Conservation (phyloP, 1,140 invertebrate species). For the Bacillus rossius region DNA sequence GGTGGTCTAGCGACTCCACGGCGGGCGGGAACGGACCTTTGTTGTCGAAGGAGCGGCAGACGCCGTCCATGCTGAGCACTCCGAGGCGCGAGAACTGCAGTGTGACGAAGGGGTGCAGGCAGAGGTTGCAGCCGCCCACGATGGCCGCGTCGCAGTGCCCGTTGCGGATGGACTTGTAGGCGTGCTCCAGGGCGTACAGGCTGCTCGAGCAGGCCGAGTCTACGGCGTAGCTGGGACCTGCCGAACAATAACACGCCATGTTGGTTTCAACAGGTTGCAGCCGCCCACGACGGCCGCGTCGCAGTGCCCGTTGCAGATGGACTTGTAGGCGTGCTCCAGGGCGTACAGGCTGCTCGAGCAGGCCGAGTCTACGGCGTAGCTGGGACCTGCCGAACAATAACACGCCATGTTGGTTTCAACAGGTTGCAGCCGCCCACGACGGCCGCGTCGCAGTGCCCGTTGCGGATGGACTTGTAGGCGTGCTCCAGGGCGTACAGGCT, state of each 20-base stretch:
- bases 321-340: conserved; percentile 72
- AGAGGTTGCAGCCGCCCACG: conserved; percentile 77
- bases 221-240: conserved; percentile 72
- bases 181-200: conserved; percentile 76
- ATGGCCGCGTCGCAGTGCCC: conserved; percentile 83
- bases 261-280: too few relatives aligned
- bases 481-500: conserved; percentile 79
- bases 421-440: conserved; percentile 82
- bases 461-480: conserved; percentile 68
- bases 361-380: conserved; percentile 79
- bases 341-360: conserved; percentile 87
- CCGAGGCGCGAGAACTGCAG: conserved; percentile 70
- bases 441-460: conserved; percentile 77
- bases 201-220: conserved; percentile 92
- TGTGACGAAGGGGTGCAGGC: conserved; percentile 79
- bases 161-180: conserved; percentile 64
- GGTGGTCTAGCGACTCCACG: too few relatives aligned
- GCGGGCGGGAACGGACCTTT: too few relatives aligned
- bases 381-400: conserved; percentile 70
- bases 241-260: too few relatives aligned
- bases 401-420: too few relatives aligned
- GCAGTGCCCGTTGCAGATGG: conserved; percentile 69
- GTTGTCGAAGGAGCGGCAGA: conserved; percentile 86
- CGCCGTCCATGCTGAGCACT: conserved; percentile 79
- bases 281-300: conserved; percentile 87